A percentile compares a stretch with the other conserved stretches of the same genome.
phyloP scores from a whole-genome alignment of 2,113 vertebrate species.

The Phrynosoma platyrhinos region DNA sequence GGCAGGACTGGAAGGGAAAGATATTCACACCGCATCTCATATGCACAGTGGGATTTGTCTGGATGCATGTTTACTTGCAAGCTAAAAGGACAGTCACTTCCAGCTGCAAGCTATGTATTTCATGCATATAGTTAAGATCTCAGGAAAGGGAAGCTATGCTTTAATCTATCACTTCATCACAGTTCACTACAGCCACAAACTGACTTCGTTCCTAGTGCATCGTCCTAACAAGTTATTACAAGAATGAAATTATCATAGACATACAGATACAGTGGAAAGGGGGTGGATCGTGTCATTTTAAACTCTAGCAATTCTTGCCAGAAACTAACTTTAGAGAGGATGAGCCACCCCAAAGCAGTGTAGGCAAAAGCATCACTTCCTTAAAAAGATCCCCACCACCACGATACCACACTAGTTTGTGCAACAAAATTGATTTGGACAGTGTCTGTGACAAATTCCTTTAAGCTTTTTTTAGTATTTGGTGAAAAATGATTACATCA shows the following conservation, averaged over 20 bases:
- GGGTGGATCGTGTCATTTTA: neutral
- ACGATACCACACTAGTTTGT: neutral
- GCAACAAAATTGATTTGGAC: neutral
- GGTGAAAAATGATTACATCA: neutral
- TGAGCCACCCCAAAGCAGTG: neutral
- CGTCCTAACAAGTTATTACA: slow-evolving; percentile 24
- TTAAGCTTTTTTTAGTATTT: neutral
- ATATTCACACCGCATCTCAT: no score
- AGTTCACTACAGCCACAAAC: neutral
- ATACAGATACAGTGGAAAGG: neutral
- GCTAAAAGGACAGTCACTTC: no score
- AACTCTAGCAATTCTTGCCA: neutral
- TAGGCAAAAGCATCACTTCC: neutral
- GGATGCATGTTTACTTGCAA: no score
- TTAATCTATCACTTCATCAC: neutral
- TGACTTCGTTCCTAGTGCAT: neutral
- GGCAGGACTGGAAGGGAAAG: no score
- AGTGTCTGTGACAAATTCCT: neutral
- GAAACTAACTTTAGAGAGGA: neutral
- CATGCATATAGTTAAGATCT: neutral
- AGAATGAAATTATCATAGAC: neutral
- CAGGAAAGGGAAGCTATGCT: slow-evolving; percentile 16
- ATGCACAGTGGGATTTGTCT: no score
- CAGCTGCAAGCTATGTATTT: neutral
- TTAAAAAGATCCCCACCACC: neutral